Evolutionary conservation across 1,140 invertebrate genomes (phyloP), one percentile per base, ranked within the genome.

Genomic region (Andrena cerasifolii): DNA sequence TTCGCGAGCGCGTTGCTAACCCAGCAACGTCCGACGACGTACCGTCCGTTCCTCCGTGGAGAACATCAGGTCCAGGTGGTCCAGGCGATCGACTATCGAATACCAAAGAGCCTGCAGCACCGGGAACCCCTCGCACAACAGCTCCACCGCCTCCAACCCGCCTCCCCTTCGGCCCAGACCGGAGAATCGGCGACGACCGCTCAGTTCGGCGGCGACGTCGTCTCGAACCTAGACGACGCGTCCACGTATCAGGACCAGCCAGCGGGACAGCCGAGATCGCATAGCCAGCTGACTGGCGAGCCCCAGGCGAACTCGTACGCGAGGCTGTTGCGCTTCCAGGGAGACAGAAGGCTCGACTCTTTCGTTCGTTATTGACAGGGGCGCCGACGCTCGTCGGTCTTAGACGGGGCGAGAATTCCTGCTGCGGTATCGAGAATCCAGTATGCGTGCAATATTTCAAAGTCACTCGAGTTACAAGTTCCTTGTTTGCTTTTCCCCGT

Each of bases 21-120:
- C 3, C 87, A 88, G 40, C 90, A 90, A 53, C 90, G 86, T 72
- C 88, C 91, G 58, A 92, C 90, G 10, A 91, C 91, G 7, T 92
- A 92, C 79, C 90, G 91, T 28, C 90, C 91, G 31, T 63, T 63
- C 18, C 61, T 87, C 12, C 88, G 86, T 58, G 88, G 84, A 24
- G 87, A 88, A 40, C 88, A 89, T 84, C 87, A 87, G 49, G 85
- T 91, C 61, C 89, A 91, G 75, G 85, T 89, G 33, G 78, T 91
- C n/a, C 89, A 86, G n/a, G 84, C 90, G 31, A 63, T 91, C 59
- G 89, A 92, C 67, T 90, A 90, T 85, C 80, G 86, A 47, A 80
- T 89, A 79, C 88, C 86, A 53, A 86, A 86, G 72, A 89, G 80
- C 67, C 78, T 85, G 21, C 81, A 84, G 63, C 58, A 68, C 51